Evolutionary conservation across 2,888 invertebrate genomes (phyloP), one percentile per base, ranked within the genome.

Genomic region (Drosophila peninsularis): DNA sequence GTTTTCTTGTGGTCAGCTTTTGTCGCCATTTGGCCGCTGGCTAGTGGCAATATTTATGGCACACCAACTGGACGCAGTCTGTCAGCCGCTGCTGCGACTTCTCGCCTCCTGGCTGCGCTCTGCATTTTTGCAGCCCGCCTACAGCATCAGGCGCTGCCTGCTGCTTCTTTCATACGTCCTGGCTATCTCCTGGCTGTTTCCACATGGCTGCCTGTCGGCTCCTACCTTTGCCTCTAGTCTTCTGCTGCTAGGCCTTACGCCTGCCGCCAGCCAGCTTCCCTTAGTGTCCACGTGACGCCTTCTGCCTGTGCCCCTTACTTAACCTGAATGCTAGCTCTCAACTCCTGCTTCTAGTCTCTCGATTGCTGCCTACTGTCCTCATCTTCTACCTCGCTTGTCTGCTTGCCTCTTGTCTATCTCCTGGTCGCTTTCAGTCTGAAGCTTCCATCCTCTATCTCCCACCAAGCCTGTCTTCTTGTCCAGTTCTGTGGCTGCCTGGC

Each of bases 31-130:
- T 72, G 77, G 66, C 71, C 71, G 65, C 57, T 55, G 66, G 62
- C 44, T 66, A 71, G 63, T 55, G 66, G 66, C 52, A 56, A 68
- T 73, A 84, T 82, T 87, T 81, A 87, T 84, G 71, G 76, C 82
- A 66, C 73, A 67, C 71, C 78, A 83, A 70, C 77, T 74, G 71
- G 50, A 76, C 78, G 62, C 53, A 61, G 56, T 52, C 47, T 17
- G 32, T 32, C 21, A 54, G 68, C 62, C 70, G 13, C 17, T 19
- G 4, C 9, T 21, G 42, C 21, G 24, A 21, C n/a, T 44, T 2
- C 27, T 47, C 30, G 30, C 32, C 47, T 47, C 30, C 17, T 13
- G 30, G 30, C 13, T 27, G 45, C 1, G 27, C 24, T 1, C n/a
- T 11, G 27, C 27, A 27, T 27, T 45, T 45, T 45, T 27, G 7